Conservation (phyloP, 2,113 vertebrate species). For the Serranochromis macrocephalus region DNA sequence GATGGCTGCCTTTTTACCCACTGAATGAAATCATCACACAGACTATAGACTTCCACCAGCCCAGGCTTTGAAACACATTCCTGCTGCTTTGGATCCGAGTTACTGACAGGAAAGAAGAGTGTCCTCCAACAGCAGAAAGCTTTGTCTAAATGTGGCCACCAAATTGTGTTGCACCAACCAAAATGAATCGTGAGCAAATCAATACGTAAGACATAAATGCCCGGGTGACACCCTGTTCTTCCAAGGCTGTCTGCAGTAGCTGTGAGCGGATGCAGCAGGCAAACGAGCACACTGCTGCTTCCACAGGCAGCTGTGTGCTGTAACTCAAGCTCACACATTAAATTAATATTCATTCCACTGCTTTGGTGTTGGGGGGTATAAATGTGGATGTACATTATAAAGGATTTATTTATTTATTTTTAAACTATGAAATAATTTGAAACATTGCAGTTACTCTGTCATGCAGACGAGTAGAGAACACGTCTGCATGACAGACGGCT, state of each 20-base stretch:
- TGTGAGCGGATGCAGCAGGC: rapidly evolving
- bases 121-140: rapidly evolving
- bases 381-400: rapidly evolving
- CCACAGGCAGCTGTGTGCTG: neutral
- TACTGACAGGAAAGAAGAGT: neutral
- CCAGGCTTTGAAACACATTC: neutral
- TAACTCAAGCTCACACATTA: rapidly evolving
- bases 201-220: rapidly evolving
- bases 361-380: rapidly evolving
- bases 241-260: neutral
- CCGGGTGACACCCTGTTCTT: rapidly evolving
- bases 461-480: neutral
- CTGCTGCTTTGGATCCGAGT: neutral
- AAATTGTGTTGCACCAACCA: neutral
- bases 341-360: neutral
- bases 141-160: rapidly evolving
- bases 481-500: rapidly evolving
- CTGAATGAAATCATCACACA: neutral
- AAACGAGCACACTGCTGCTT: neutral
- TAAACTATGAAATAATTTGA: neutral
- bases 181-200: neutral
- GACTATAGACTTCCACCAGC: neutral
- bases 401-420: neutral
- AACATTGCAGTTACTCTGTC: neutral
- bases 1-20: neutral